Evolutionary conservation across 92 coral and sea anemone species (phyloP), one percentile per base, ranked within the genome.

Genomic region (Chrysogorgia sp.): DNA sequence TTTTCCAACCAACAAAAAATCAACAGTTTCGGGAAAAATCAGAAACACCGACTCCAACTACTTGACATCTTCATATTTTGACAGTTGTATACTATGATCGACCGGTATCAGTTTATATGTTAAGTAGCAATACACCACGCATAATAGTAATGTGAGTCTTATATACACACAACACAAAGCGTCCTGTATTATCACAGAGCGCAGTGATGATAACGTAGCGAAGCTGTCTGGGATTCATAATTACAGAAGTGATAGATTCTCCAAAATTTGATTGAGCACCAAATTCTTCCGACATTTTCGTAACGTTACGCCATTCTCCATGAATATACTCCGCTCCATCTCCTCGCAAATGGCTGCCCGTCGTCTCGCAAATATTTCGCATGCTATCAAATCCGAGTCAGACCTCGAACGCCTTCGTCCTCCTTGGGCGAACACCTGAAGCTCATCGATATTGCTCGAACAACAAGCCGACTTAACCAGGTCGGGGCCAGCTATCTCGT

Each of bases 271-370:
- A 48, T 37, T 63, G 30, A 80, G 58, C 41, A 61, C 59, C 58
- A 55, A 58, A 47, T 34, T 66, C 43, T 80, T 80, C 1, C 84
- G 76, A 31, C 76, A 68, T 32, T 80, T 59, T 26, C 84, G 35
- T 35, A 80, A 52, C 47, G 67, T 80, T 10, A 67, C 68, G 7
- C 84, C 84, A 35, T 67, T 57, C 30, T 67, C 84, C 67, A 56
- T 68, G 13, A 72, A 8, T 1, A 80, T 67, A 41, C 21, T 34
- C 19, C 67, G 25, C 40, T 80, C 84, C 70, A 80, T 80, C 22
- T 80, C 84, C 15, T 80, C 84, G 40, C 84, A 80, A 24, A 80
- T 80, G 19, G 84, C 84, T 17, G 47, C 58, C 14, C 84, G 65
- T 21, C 84, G 64, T 20, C 79, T 53, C 32, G 65, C 79, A 41